These are phyloP conservation scores for Tinamus guttatus DNA, from an alignment of 2,113 vertebrate genomes.

Conservation along the genomic window DNA sequence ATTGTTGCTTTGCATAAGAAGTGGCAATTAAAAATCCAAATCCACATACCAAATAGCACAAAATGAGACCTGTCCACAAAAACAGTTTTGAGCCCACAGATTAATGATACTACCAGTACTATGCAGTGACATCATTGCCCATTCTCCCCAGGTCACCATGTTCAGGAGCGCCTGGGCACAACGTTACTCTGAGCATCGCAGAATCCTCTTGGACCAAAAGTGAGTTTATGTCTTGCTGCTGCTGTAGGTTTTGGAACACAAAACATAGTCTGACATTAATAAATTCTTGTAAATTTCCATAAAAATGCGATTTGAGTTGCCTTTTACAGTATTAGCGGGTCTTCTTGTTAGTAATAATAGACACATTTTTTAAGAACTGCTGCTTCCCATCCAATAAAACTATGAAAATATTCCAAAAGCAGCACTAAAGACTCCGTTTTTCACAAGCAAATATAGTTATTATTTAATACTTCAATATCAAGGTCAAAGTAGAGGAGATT, in stretches of 20 bases:
- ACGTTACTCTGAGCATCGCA: background rate
- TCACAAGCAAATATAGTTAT: background rate
- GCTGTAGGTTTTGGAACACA: background rate
- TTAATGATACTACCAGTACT: rapidly evolving
- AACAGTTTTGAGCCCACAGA: rapidly evolving
- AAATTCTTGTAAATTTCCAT: background rate
- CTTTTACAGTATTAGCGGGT: background rate
- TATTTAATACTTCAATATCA: background rate
- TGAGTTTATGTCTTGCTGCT: background rate
- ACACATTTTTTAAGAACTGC: background rate
- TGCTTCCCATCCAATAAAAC: background rate
- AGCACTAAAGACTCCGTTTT: background rate
- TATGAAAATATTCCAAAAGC: background rate
- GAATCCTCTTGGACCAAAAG: background rate
- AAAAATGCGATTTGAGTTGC: background rate
- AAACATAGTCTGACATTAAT: background rate
- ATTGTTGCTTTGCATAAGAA: background rate
- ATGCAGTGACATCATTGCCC: background rate
- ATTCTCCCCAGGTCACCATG: rapidly evolving
- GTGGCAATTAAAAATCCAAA: background rate
- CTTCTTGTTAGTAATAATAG: background rate
- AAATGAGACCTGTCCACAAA: background rate
- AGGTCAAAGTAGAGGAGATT: background rate
- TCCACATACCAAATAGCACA: background rate
- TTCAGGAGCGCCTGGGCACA: rapidly evolving